Evolutionary conservation across 1,140 invertebrate species (phyloP), one percentile per base, ranked within the genome.

Genomic region (Phenacoccus solenopsis): DNA sequence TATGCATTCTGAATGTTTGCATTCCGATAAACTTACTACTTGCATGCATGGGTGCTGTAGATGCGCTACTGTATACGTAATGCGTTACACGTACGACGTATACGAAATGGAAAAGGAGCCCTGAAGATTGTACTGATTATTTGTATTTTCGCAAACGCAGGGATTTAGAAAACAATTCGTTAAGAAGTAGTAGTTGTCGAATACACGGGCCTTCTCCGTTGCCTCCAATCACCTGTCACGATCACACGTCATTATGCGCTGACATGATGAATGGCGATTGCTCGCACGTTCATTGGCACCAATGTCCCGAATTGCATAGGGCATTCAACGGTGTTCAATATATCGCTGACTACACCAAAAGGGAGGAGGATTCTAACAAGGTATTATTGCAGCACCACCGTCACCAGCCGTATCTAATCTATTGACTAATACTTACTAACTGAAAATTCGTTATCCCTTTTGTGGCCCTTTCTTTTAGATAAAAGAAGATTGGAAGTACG

Each of bases 401-500:
- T n/a, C n/a, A n/a, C n/a, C n/a, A n/a, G n/a, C n/a, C n/a, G n/a
- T n/a, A n/a, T n/a, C n/a, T n/a, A n/a, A n/a, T n/a, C n/a, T n/a
- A n/a, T n/a, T n/a, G n/a, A n/a, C n/a, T n/a, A n/a, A n/a, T n/a
- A n/a, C n/a, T n/a, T n/a, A n/a, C n/a, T n/a, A n/a, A n/a, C n/a
- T n/a, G n/a, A n/a, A 24, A 64, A 21, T 64, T 21, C 5, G 10
- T 24, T 64, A 3, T 24, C 24, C 3, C 3, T 28, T 28, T 28
- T 38, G 12, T 21, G 16, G 21, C n/a, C n/a, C n/a, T 49, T 61
- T 5, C 71, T 75, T 76, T 21, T 76, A 91, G 89, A 90, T 92
- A 69, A 92, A 93, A 80, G 91, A 94, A 82, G 96, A 98, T 82
- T 98, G 96, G 96, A 97, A 97, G 77, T 98, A 96, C 80, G 94